Evolutionary conservation across 2,888 invertebrate genomes (phyloP), one percentile per base, ranked within the genome.

Genomic region (Laspeyria flexula): DNA sequence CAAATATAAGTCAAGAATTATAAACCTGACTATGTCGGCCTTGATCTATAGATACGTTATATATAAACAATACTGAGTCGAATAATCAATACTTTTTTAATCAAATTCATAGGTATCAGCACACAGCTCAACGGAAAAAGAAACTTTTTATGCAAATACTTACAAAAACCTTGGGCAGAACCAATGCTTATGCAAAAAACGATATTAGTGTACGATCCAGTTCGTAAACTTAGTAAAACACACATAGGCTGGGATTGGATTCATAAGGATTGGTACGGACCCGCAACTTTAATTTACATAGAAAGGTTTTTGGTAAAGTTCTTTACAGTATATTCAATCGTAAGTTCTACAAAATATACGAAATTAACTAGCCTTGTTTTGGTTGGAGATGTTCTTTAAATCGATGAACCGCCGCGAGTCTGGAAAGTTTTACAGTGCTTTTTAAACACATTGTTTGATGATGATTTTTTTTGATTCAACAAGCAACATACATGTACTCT

Each of bases 271-370:
- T n/a, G n/a, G n/a, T n/a, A n/a, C n/a, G n/a, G n/a, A n/a, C n/a
- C 35, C 46, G 34, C 48, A 35, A 29, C 42, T 49, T 47, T 57
- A 57, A 66, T 67, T 63, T 70, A 55, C 67, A 67, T 55, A 62
- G 47, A 50, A 44, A 62, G 55, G 50, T 56, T 62, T 65, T 57
- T n/a, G n/a, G n/a, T n/a, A n/a, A n/a, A 62, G 43, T 56, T 67
- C 44, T 59, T 62, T 55, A 21, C 30, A 39, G 50, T 34, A 40
- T 37, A 55, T 55, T 52, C 47, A 54, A 55, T 50, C 55, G 42
- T 45, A 41, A 53, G 47, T 55, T 46, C 27, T 39, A 18, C 2
- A 18, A 18, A 5, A 18, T 3, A n/a, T n/a, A n/a, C n/a, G n/a
- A n/a, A n/a, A n/a, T n/a, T n/a, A n/a, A n/a, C n/a, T n/a, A n/a